Base-by-base conservation (phyloP, 2,888 invertebrate genomes). In the Sicus ferrugineus region DNA sequence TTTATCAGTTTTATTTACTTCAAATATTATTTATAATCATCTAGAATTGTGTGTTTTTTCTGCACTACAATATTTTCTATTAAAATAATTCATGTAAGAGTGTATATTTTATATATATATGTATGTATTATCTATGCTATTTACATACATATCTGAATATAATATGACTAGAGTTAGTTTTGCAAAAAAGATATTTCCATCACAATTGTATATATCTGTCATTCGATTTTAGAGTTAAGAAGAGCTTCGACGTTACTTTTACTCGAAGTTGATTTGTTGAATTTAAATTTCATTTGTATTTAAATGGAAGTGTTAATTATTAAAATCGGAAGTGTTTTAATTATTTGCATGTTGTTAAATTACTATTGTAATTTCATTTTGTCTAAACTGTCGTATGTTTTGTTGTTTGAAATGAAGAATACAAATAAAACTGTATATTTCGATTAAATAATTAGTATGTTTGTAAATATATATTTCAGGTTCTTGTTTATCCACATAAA, bases 151-250 rank as follows among this genome's bases (percentile, higher is more conserved):
- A 61, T 59, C 19, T 59, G 16, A 42, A 59, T 59, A 46, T 56
- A 59, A 46, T 34, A 61, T 56, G 50, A 69, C 69, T 69, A 69
- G 9, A 54, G 58, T 64, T 68, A 70, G 66, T 65, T 68, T 66
- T 65, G 62, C 69, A 68, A 70, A 71, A 67, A 68, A 71, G 63
- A 71, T 68, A 75, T 72, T 62, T 70, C 72, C 76, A 76, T 75
- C 75, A 76, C 76, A 75, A 73, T 73, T 67, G 46, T 71, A 19
- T 21, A 34, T 58, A 19, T 58, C 30, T 23, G 9, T 16, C 7
- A n/a, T 28, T 26, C 11, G 50, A 31, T 61, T 61, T 61, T 50
- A 16, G 4, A 26, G 64, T 28, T 48, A 28, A 42, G 19, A 58
- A 34, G 21, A n/a, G 6, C 16, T 42, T 68, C 63, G 28, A 31